Conservation (phyloP, 1,140 invertebrate species). For the Bombus picipes region DNA sequence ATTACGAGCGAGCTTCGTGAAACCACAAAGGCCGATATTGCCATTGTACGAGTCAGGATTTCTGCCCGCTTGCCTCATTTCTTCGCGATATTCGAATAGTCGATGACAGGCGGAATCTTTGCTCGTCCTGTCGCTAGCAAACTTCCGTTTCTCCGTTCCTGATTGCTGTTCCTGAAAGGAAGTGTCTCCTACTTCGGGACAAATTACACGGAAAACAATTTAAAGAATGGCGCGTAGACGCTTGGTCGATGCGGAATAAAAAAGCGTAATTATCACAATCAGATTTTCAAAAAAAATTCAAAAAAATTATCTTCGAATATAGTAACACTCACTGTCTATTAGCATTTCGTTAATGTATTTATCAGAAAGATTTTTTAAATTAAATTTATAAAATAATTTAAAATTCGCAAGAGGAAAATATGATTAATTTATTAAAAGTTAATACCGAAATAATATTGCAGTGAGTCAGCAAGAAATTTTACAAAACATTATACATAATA, state of each 20-base stretch:
- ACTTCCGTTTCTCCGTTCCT: slow-evolving; percentile 19
- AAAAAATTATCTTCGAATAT: background rate
- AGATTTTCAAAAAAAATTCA: background rate
- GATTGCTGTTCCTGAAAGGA: slow-evolving; percentile 10
- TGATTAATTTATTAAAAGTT: background rate
- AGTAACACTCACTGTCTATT: background rate
- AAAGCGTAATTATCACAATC: no score
- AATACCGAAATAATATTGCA: no score
- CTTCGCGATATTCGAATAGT: slow-evolving; percentile 31
- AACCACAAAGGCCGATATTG: slow-evolving; percentile 29
- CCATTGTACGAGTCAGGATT: background rate
- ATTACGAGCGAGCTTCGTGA: slow-evolving; percentile 17
- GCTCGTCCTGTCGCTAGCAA: slow-evolving; percentile 18
- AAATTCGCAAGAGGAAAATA: background rate
- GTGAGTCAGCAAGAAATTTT: no score
- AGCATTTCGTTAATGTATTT: background rate
- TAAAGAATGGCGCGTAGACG: background rate
- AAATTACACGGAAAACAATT: slow-evolving; percentile 32
- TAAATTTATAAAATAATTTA: background rate
- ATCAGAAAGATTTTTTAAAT: background rate
- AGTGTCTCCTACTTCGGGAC: background rate
- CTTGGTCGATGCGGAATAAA: background rate
- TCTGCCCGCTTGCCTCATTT: slow-evolving; percentile 25
- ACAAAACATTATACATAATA: no score
- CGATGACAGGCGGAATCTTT: slow-evolving; percentile 7